Evolutionary conservation across 2,797 vertebrate species (phyloP).

Genomic region (Tarsius wallacei): DNA sequence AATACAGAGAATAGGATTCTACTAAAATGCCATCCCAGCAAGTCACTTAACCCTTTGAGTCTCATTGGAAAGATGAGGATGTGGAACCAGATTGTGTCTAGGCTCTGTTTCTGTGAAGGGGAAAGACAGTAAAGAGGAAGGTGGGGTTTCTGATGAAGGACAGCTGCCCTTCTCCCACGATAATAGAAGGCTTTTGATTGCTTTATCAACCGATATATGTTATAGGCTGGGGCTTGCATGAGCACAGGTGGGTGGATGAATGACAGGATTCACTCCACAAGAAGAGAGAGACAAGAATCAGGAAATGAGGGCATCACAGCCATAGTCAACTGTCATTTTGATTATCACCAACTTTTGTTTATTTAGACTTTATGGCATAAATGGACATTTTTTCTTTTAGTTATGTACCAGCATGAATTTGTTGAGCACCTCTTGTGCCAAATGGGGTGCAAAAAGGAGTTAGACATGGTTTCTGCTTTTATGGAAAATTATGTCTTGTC

Average conservation of each 20-base stretch:
- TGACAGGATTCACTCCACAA: neutral
- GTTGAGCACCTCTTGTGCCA: neutral
- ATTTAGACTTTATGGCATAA: neutral
- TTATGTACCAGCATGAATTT: neutral
- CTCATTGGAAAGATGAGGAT: neutral
- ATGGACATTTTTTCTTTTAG: neutral
- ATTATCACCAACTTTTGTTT: neutral
- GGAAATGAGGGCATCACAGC: neutral
- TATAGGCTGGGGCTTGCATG: neutral
- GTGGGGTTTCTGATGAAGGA: neutral
- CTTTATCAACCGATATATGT: no score
- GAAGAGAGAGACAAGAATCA: neutral
- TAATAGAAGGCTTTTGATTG: neutral
- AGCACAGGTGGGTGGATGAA: neutral
- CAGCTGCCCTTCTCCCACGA: neutral
- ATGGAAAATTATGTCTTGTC: neutral
- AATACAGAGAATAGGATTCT: neutral
- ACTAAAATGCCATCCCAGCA: neutral
- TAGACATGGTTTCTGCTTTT: neutral
- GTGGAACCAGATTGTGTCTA: neutral
- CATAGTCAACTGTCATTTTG: neutral
- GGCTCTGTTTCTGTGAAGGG: neutral
- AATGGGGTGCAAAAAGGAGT: neutral
- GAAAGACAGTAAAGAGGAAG: neutral
- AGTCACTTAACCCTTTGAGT: neutral